These are phyloP conservation scores for Chrysodeixis includens DNA, from an alignment of 2,888 invertebrate species.

Conservation along the genomic window DNA sequence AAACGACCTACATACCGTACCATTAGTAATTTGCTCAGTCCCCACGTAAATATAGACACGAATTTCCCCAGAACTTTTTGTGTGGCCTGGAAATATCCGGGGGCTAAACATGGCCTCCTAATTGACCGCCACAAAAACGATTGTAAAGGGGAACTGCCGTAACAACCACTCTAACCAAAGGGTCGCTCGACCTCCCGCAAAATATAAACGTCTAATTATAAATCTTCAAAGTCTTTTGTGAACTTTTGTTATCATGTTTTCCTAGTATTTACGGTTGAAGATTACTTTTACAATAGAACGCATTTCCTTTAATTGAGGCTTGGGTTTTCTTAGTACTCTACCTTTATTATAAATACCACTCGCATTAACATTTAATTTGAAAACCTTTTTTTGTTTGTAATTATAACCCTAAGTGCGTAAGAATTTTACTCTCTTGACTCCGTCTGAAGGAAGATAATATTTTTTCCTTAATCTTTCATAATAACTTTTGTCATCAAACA, in stretches of 20 bases:
- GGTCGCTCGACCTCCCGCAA: neutral
- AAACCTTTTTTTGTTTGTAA: too few species aligned
- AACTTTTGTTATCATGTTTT: neutral
- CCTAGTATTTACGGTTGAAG: neutral
- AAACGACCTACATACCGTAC: neutral
- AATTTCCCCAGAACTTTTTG: neutral
- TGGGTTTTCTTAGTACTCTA: too few species aligned
- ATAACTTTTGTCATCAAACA: too few species aligned
- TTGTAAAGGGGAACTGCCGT: conserved; percentile 2
- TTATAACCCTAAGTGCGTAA: too few species aligned
- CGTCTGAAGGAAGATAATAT: too few species aligned
- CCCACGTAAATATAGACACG: neutral
- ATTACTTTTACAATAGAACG: neutral
- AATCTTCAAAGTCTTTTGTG: neutral
- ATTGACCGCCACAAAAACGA: conserved; percentile 6
- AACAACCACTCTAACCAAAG: neutral
- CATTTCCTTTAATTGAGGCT: too few species aligned
- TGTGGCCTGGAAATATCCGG: neutral
- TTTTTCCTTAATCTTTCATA: too few species aligned
- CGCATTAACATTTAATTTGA: too few species aligned
- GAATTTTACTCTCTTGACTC: too few species aligned
- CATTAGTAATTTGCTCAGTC: too few species aligned
- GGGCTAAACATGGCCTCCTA: conserved; percentile 2
- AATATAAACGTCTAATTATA: conserved; percentile 3
- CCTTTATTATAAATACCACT: too few species aligned